Evolutionary conservation across 2,888 invertebrate genomes (phyloP), one percentile per base, ranked within the genome.

Genomic region (Fragum whitleyi): DNA sequence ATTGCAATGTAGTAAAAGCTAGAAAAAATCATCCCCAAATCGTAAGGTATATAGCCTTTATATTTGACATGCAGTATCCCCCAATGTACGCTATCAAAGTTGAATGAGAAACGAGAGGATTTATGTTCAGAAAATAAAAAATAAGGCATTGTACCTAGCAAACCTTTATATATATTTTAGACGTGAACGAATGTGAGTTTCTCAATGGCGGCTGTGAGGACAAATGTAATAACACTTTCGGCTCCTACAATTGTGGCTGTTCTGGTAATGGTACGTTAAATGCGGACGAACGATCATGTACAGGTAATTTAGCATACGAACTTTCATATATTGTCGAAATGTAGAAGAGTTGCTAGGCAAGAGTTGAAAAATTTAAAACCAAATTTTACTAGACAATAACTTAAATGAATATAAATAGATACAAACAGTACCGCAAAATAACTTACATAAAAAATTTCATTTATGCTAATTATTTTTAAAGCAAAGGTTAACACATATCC

Each of bases 191-290:
- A 53, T 86, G 86, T 69, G 21, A 36, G 6, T 21, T 75, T 14
- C 55, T 77, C 5, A 79, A 77, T 42, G 79, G 73, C 1, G 85
- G 77, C 0, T 85, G 85, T 72, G 47, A 74, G 26, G 85, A 85
- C 55, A 47, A n/a, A 0, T 85, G 86, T 67, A 59, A n/a, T 14
- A 79, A 83, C 36, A 32, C 14, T 51, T 14, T n/a, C 1, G 85
- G 86, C 7, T 57, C 59, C 6, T 86, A 80, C 36, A 67, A 2
- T 6, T 86, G 86, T 65, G 55, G 67, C 19, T 86, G 86, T 61
- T 21, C 32, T 3, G 36, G 32, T 2, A 74, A 74, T 19, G 55
- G 53, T 19, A 67, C 61, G 0, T 39, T 79, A 6, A 42, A 74
- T 47, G 16, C 51, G 1, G 75, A 85, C 51, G 76, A 77, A 19